phyloP scores from a whole-genome alignment of 1,140 invertebrate species.

The Sesamia nonagrioides region DNA sequence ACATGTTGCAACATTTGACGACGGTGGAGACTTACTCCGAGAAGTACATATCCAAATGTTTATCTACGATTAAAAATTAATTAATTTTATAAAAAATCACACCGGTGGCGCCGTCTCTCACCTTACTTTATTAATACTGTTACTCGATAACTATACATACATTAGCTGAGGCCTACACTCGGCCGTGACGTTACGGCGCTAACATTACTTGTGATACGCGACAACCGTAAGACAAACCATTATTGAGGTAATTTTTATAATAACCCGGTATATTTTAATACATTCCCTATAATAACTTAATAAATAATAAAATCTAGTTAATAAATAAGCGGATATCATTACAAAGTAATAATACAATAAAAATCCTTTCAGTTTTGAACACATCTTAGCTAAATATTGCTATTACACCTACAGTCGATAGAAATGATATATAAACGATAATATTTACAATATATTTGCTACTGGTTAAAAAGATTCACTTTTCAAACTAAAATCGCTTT shows the following conservation, averaged over 20 bases:
- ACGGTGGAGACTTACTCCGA: slow-evolving; percentile 26
- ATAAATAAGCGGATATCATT: slow-evolving; percentile 76
- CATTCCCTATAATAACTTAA: slow-evolving; percentile 58
- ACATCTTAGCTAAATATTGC: slow-evolving; percentile 84
- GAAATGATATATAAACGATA: slow-evolving; percentile 79
- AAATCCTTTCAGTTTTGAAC: slow-evolving; percentile 77
- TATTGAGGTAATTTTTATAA: slow-evolving; percentile 50
- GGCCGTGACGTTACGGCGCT: background rate
- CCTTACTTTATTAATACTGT: slow-evolving; percentile 79
- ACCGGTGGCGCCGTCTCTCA: slow-evolving; percentile 57
- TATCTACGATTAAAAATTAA: slow-evolving; percentile 48
- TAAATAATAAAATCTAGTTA: slow-evolving; percentile 72
- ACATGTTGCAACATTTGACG: slow-evolving; percentile 12
- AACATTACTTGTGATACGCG: slow-evolving; percentile 31
- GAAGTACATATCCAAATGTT: slow-evolving; percentile 42
- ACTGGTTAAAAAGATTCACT: slow-evolving; percentile 71
- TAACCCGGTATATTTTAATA: slow-evolving; percentile 48
- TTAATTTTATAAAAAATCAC: slow-evolving; percentile 54
- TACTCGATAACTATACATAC: slow-evolving; percentile 54
- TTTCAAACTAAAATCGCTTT: slow-evolving; percentile 71
- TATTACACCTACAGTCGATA: slow-evolving; percentile 73
- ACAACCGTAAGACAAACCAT: slow-evolving; percentile 46
- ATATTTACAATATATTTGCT: slow-evolving; percentile 82
- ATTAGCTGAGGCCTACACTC: slow-evolving; percentile 27
- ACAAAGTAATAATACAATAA: slow-evolving; percentile 69